Base-by-base conservation (phyloP, 2,888 invertebrate genomes). In the Drosophila koepferae region DNA sequence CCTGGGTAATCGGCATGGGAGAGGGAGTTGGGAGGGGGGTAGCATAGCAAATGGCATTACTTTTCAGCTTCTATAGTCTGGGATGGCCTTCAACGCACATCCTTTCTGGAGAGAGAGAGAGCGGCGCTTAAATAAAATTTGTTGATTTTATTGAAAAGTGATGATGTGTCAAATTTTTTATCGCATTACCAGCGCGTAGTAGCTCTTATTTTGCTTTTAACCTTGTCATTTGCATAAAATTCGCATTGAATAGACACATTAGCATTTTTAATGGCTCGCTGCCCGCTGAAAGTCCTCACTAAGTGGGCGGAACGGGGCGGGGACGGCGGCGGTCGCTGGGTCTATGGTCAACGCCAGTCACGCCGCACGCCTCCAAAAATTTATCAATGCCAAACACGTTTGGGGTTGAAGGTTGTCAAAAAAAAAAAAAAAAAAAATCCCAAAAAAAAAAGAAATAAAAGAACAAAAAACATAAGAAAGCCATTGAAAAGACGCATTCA, bases 121-220 rank as follows among this genome's bases (percentile, higher is more conserved):
- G 82, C 73, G 83, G 74, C 84, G 81, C 90, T 85, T 88, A 88
- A 90, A 85, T 90, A 86, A 90, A 90, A 86, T 86, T 86, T 90
- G 90, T 86, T 86, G 86, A 86, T 90, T 86, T 86, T 90, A 86
- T 86, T 86, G 86, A 86, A 86, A 86, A 86, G 90, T 86, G 86
- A 86, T 86, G 86, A 86, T 90, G 86, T 90, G 86, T 86, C 86
- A 86, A 86, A 86, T 89, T 86, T 86, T 90, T 86, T 86, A 86
- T 86, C 86, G 86, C 90, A 90, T 86, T 86, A 86, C 86, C 74
- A 77, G 80, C 82, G 85, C 79, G 70, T 64, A 66, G 70, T 68
- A 62, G 89, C 86, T 78, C 75, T 80, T 86, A 90, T 88, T 90
- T 82, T 86, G 89, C 83, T 77, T 89, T 89, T 81, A 89, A 83